Conservation (phyloP, 2,113 vertebrate species). For the Leptodactylus fuscus region DNA sequence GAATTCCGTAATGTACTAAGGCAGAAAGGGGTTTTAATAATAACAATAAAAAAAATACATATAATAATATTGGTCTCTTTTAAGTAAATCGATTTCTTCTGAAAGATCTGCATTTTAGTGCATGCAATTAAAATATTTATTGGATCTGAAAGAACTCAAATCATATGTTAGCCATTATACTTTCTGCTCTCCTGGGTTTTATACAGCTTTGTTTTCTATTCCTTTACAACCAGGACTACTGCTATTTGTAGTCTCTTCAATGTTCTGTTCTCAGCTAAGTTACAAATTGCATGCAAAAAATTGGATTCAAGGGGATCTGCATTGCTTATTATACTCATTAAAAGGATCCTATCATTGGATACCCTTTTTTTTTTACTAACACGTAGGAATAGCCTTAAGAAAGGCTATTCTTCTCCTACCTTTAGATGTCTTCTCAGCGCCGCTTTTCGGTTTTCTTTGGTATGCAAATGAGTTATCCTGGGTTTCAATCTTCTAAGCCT, state of each 20-base stretch:
- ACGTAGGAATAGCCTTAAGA: too few species aligned
- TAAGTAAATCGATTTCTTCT: background rate
- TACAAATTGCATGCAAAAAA: conserved; percentile 24
- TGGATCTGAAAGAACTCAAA: conserved; percentile 2
- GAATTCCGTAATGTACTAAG: background rate
- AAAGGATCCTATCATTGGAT: background rate
- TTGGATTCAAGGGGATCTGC: background rate
- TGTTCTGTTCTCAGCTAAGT: conserved; percentile 28
- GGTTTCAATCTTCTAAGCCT: too few species aligned
- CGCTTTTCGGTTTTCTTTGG: too few species aligned
- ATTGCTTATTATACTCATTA: too few species aligned
- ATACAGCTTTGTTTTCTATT: conserved; percentile 38
- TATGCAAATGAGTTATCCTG: too few species aligned
- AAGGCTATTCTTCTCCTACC: too few species aligned
- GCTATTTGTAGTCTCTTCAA: background rate
- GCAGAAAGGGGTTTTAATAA: background rate
- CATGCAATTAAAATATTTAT: conserved; percentile 40
- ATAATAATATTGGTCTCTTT: background rate
- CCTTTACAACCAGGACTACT: conserved; percentile 11
- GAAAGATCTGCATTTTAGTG: conserved; percentile 18
- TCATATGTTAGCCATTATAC: conserved; percentile 50
- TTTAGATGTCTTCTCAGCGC: too few species aligned
- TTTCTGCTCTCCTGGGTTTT: conserved; percentile 38
- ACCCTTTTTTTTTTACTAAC: too few species aligned
- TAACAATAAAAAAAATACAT: background rate